phyloP scores from a whole-genome alignment of 2,797 vertebrate genomes.

The Hippopotamyrus pictus region DNA sequence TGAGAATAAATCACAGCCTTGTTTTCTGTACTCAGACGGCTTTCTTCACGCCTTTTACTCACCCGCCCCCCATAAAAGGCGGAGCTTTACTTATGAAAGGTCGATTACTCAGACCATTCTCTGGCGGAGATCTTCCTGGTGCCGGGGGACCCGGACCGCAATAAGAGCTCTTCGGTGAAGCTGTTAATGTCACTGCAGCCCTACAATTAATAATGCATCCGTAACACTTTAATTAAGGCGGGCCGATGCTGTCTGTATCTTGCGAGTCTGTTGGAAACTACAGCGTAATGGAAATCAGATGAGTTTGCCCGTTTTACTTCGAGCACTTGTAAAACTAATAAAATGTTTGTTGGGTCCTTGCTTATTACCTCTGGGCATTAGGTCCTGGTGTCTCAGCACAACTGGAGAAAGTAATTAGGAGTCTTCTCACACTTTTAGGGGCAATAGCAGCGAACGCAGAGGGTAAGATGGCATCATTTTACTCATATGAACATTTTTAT shows the following conservation, averaged over 20 bases:
- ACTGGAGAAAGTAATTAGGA: slow-evolving; percentile 16
- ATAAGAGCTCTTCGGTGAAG: neutral
- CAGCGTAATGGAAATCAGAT: slow-evolving; percentile 6
- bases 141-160: neutral
- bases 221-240: neutral
- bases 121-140: neutral
- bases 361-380: neutral
- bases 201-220: neutral
- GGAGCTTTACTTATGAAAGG: slow-evolving; percentile 11
- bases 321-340: slow-evolving; percentile 13
- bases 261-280: neutral
- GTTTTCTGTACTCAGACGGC: slow-evolving; percentile 6
- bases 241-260: neutral
- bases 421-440: neutral
- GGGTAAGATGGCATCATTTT: neutral
- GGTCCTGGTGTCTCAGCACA: slow-evolving; percentile 6
- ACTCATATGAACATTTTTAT: slow-evolving; percentile 5
- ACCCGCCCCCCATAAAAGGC: neutral
- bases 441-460: neutral
- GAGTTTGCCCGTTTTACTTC: slow-evolving; percentile 3
- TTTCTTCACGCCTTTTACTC: slow-evolving; percentile 6
- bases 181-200: neutral
- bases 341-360: neutral
- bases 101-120: slow-evolving; percentile 10
- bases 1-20: slow-evolving; percentile 1